phyloP scores from a whole-genome alignment of 2,113 vertebrate species.

The Mystacornis crossleyi region DNA sequence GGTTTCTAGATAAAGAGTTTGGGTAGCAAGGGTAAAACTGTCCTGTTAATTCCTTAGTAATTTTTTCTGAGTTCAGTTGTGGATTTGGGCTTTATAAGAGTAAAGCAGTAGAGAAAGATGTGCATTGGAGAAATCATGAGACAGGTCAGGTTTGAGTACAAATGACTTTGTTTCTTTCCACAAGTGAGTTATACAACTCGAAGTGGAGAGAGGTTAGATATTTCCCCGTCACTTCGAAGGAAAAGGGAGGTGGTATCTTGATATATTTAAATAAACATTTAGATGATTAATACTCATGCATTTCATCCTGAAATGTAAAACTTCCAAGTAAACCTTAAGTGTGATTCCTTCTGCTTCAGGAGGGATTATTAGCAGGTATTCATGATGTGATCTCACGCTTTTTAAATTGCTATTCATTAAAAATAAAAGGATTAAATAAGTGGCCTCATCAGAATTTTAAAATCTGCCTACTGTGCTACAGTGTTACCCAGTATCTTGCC shows the following conservation, averaged over 20 bases:
- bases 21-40: background rate
- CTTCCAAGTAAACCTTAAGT: background rate
- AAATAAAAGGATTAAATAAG: background rate
- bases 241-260: background rate
- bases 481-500: background rate
- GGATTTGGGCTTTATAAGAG: background rate
- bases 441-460: background rate
- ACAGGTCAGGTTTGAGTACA: background rate
- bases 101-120: background rate
- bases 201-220: background rate
- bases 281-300: background rate
- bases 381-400: background rate
- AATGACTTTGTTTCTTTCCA: background rate
- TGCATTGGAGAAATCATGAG: background rate
- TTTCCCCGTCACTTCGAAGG: background rate
- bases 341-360: background rate
- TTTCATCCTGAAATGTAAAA: background rate
- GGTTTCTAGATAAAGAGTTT: background rate
- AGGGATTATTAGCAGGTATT: background rate
- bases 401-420: background rate
- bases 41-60: background rate
- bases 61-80: background rate
- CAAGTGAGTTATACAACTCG: background rate
- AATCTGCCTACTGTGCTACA: background rate
- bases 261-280: background rate